Evolutionary conservation across 2,113 vertebrate species (phyloP).

Genomic region (Malurus cyaneus): DNA sequence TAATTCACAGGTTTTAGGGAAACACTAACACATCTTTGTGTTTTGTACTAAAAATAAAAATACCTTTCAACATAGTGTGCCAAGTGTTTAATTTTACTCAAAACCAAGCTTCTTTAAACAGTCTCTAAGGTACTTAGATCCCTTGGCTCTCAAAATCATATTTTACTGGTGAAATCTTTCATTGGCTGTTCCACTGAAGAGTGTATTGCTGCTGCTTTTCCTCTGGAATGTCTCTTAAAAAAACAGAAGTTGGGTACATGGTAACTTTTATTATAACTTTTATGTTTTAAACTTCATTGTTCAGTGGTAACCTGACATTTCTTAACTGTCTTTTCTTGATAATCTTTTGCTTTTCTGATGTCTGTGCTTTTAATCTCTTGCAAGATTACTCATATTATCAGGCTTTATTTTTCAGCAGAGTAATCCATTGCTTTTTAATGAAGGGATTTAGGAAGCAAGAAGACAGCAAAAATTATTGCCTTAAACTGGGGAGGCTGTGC

Average conservation of each 20-base stretch:
- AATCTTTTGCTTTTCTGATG: conserved; percentile 2
- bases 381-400: background rate
- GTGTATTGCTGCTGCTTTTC: background rate
- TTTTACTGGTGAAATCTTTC: background rate
- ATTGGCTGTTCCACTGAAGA: background rate
- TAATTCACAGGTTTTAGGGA: background rate
- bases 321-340: background rate
- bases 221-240: background rate
- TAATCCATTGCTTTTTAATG: background rate
- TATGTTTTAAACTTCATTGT: background rate
- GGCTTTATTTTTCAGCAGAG: background rate
- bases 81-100: background rate
- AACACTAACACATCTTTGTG: background rate
- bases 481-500: background rate
- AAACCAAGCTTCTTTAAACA: background rate
- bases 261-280: background rate
- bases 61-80: background rate
- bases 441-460: background rate
- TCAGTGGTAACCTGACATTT: background rate
- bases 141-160: background rate
- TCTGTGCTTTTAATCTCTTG: conserved; percentile 11
- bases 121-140: background rate
- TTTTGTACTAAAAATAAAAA: background rate
- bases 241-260: background rate
- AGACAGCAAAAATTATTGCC: background rate